Percentiles rank a stretch among this genome's conserved stretches.
These are phyloP conservation scores for Neodiprion lecontei DNA, from an alignment of 1,140 invertebrate genomes.

Conservation along the genomic window DNA sequence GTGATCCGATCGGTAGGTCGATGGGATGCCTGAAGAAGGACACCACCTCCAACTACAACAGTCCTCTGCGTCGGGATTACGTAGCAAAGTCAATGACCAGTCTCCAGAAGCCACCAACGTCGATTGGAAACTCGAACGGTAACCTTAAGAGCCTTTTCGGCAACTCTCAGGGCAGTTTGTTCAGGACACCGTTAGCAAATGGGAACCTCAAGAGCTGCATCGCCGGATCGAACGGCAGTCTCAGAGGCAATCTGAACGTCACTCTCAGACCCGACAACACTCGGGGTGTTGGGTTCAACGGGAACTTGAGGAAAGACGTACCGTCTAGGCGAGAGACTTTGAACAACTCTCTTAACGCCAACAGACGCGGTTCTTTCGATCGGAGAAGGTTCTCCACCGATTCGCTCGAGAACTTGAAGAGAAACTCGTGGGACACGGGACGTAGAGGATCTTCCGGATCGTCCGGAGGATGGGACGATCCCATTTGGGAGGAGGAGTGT, in stretches of 20 bases:
- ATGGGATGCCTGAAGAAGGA: conserved; percentile 65
- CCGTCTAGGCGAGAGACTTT: conserved; percentile 36
- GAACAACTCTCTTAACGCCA: conserved; percentile 35
- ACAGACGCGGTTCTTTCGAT: conserved; percentile 61
- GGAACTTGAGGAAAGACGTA: conserved; percentile 50
- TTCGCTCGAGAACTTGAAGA: conserved; percentile 71
- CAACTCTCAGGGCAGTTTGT: conserved; percentile 36
- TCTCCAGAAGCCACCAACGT: conserved; percentile 41
- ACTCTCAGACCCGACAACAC: conserved; percentile 54
- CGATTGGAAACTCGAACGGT: conserved; percentile 44
- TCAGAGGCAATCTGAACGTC: conserved; percentile 51
- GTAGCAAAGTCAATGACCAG: conserved; percentile 56
- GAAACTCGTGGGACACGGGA: conserved; percentile 73
- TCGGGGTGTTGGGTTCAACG: conserved; percentile 37
- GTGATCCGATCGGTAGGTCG: conserved; percentile 49
- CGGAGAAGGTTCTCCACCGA: conserved; percentile 72
- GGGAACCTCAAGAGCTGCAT: conserved; percentile 52
- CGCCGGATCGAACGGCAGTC: conserved; percentile 50
- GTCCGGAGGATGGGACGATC: conserved; percentile 65
- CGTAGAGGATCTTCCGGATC: conserved; percentile 67
- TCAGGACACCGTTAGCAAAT: conserved; percentile 32
- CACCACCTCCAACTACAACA: conserved; percentile 53
- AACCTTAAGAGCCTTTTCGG: conserved; percentile 43
- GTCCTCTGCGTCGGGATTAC: conserved; percentile 60
- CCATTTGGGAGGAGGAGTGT: conserved; percentile 62